These are phyloP conservation scores for Trichomalopsis sarcophagae DNA, from an alignment of 1,140 invertebrate species.

Conservation along the genomic window DNA sequence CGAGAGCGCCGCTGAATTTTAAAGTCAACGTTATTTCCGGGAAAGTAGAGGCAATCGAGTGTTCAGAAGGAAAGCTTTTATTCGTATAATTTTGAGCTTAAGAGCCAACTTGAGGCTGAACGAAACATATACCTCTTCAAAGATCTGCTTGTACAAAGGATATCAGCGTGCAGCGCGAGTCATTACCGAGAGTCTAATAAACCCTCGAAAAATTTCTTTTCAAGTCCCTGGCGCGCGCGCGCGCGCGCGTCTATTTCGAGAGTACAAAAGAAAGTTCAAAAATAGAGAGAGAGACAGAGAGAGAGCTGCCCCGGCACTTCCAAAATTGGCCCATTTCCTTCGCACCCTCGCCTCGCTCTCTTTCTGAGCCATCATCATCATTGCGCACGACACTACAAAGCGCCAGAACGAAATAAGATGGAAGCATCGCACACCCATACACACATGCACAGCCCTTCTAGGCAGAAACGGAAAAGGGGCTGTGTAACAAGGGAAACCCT, in stretches of 20 bases:
- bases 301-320: neutral
- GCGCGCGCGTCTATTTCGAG: neutral
- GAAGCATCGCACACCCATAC: neutral
- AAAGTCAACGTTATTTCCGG: neutral
- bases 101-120: too few relatives aligned
- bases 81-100: too few relatives aligned
- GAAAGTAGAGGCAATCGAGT: neutral
- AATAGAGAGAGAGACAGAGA: neutral
- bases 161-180: too few relatives aligned
- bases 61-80: too few relatives aligned
- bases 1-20: neutral
- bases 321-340: neutral
- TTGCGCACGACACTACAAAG: neutral
- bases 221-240: too few relatives aligned
- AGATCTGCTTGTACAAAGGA: too few relatives aligned
- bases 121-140: too few relatives aligned
- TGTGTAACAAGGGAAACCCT: conserved; percentile 32
- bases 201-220: too few relatives aligned
- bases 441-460: neutral
- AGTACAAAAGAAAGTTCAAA: neutral
- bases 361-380: neutral
- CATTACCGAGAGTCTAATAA: too few relatives aligned
- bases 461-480: neutral
- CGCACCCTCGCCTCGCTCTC: too few relatives aligned
- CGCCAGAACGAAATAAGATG: neutral